Evolutionary conservation across 2,113 vertebrate genomes (phyloP).

Genomic region (Tinamus guttatus): DNA sequence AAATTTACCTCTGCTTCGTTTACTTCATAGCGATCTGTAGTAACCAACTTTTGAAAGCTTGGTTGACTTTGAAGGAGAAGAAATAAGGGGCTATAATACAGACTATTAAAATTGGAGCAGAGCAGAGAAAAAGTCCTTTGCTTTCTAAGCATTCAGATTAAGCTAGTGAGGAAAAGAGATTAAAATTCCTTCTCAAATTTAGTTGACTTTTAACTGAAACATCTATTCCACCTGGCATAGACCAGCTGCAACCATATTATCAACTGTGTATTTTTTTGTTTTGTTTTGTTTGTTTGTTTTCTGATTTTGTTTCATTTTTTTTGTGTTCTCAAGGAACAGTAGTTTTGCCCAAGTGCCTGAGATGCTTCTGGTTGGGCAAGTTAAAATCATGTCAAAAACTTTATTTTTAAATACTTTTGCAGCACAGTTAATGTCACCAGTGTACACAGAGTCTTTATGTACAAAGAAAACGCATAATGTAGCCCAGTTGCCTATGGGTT

Average conservation of each 20-base stretch:
- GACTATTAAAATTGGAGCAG: not conserved
- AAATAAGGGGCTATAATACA: not conserved
- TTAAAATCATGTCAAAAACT: not conserved
- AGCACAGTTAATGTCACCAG: not conserved
- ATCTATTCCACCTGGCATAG: not conserved
- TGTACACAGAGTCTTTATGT: not conserved
- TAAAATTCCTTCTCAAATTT: not conserved
- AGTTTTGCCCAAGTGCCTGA: not conserved
- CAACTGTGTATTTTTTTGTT: not conserved
- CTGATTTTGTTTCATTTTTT: too few relatives aligned
- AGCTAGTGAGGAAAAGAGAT: not conserved
- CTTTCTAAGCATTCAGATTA: not conserved
- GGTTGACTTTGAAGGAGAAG: not conserved
- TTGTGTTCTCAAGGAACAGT: too few relatives aligned
- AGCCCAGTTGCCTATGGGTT: not conserved
- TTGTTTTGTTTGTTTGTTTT: too few relatives aligned
- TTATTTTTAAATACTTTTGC: not conserved
- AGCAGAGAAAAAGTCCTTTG: not conserved
- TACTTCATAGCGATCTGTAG: not conserved
- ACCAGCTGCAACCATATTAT: not conserved
- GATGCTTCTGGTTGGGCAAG: accelerated
- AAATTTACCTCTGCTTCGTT: not conserved
- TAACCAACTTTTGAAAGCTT: not conserved
- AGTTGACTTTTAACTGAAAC: not conserved
- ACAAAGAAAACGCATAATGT: not conserved